phyloP scores from a whole-genome alignment of 2,113 vertebrate genomes.

The Nothobranchius kuhntae region DNA sequence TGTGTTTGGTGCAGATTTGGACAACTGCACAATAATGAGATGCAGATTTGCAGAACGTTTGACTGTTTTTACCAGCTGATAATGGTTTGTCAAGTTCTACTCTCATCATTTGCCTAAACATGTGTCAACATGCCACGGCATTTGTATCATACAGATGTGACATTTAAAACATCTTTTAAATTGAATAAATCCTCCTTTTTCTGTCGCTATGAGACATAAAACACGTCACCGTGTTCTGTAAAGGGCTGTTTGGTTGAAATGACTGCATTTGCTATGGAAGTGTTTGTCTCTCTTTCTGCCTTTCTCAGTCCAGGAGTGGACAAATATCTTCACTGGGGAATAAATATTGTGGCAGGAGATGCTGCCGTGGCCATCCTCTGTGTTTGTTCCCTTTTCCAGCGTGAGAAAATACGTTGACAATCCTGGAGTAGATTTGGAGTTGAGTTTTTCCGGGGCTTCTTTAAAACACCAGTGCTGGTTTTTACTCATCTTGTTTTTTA shows the following conservation, averaged over 20 bases:
- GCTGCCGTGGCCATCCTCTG: not conserved
- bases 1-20: slow-evolving; percentile 21
- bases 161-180: too few relatives aligned
- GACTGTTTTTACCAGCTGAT: too few relatives aligned
- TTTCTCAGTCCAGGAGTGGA: slow-evolving; percentile 14
- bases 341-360: slow-evolving; percentile 33
- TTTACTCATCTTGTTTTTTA: too few relatives aligned
- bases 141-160: too few relatives aligned
- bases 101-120: too few relatives aligned
- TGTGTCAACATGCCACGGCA: too few relatives aligned
- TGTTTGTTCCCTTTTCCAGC: slow-evolving; percentile 7
- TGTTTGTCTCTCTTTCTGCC: slow-evolving; percentile 15
- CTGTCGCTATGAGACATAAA: not conserved
- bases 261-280: slow-evolving; percentile 18
- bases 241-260: slow-evolving; percentile 35
- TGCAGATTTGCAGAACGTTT: not conserved
- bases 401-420: slow-evolving; percentile 7
- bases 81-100: too few relatives aligned
- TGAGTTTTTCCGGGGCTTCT: not conserved
- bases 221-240: not conserved
- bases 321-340: slow-evolving; percentile 32
- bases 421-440: slow-evolving; percentile 1
- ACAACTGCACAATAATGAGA: slow-evolving; percentile 19
- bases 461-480: not conserved
- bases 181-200: too few relatives aligned